phyloP scores from a whole-genome alignment of 2,888 invertebrate species.

The Dione vanillae region DNA sequence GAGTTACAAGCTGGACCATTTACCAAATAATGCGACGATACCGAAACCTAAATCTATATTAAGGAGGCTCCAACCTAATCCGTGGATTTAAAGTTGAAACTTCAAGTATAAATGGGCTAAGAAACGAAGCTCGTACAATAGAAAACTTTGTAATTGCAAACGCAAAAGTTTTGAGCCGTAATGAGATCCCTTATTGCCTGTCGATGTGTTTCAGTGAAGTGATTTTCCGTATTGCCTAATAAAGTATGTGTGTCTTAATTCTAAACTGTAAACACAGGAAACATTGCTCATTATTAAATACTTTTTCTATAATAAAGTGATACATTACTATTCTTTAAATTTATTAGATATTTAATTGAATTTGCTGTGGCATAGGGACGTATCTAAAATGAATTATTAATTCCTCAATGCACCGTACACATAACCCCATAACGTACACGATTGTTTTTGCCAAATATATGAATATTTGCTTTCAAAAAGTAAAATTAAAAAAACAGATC shows the following conservation, averaged over 20 bases:
- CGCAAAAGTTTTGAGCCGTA: slow-evolving; percentile 50
- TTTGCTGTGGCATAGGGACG: too few relatives aligned
- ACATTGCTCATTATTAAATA: neutral
- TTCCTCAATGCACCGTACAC: too few relatives aligned
- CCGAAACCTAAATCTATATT: slow-evolving; percentile 22
- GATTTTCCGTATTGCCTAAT: slow-evolving; percentile 47
- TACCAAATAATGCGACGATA: neutral
- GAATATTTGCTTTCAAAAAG: too few relatives aligned
- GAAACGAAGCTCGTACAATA: slow-evolving; percentile 41
- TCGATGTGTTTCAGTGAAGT: slow-evolving; percentile 54
- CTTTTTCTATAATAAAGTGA: neutral
- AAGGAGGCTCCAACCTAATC: slow-evolving; percentile 31
- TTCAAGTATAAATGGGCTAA: slow-evolving; percentile 38
- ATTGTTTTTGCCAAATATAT: too few relatives aligned
- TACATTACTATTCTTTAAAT: neutral
- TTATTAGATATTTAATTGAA: too few relatives aligned
- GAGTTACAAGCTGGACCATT: neutral
- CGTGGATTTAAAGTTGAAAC: slow-evolving; percentile 35
- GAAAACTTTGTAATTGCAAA: slow-evolving; percentile 50
- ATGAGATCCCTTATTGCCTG: slow-evolving; percentile 60
- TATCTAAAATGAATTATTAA: too few relatives aligned
- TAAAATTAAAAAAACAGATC: too few relatives aligned
- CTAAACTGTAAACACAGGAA: neutral
- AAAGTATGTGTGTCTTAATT: neutral
- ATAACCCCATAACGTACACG: too few relatives aligned